Conservation (phyloP, 2,113 vertebrate species). For the Origma solitaria region DNA sequence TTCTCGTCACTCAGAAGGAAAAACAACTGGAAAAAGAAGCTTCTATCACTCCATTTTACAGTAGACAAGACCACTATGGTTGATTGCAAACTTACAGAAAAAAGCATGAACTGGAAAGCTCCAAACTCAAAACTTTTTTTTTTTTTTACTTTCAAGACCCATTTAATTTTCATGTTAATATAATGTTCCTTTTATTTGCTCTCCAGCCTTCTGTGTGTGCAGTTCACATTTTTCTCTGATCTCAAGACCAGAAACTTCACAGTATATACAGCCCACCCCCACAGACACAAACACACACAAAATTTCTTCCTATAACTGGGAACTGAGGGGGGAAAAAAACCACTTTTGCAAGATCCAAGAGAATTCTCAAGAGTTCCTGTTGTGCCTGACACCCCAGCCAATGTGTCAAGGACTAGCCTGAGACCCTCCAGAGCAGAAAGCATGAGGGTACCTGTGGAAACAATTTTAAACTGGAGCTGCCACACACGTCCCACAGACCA, state of each 20-base stretch:
- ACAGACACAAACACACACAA: neutral
- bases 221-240: neutral
- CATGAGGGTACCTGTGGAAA: neutral
- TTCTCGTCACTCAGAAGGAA: slow-evolving; percentile 18
- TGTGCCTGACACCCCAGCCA: neutral
- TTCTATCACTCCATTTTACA: neutral
- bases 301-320: neutral
- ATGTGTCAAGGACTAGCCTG: neutral
- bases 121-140: neutral
- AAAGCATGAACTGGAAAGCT: neutral
- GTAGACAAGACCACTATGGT: neutral
- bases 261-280: neutral
- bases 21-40: slow-evolving; percentile 21
- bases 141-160: neutral
- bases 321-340: neutral
- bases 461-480: neutral
- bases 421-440: neutral
- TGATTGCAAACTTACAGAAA: neutral
- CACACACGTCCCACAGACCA: fast-evolving
- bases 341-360: neutral
- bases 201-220: neutral
- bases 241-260: neutral
- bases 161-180: neutral
- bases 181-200: neutral
- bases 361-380: neutral